Evolutionary conservation across 2,888 invertebrate species (phyloP), one percentile per base, ranked within the genome.

Genomic region (Eupithecia abbreviata): DNA sequence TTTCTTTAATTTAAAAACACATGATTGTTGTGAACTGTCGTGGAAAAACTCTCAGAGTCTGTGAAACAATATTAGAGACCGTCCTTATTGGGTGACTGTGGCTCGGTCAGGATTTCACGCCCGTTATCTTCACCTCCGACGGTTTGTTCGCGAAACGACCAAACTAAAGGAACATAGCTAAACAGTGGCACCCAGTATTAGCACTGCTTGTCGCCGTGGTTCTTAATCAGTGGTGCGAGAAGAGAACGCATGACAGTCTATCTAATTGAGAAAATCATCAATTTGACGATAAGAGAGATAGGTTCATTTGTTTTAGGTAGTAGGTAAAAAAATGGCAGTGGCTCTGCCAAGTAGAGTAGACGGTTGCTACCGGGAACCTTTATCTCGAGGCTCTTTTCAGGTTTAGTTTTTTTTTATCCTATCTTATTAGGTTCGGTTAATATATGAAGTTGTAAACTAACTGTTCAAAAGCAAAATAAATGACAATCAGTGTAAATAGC

Each of bases 191-290:
- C 18, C 62, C 30, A 62, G 62, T 30, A 70, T 71, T 71, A 73
- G 73, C 71, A 75, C 62, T 73, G 58, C 43, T 65, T 75, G 71
- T 45, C 75, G 68, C 67, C 7, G 72, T 75, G 71, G 77, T 78
- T 77, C 76, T 74, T 82, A 79, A 76, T 75, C 73, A 76, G 70
- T 79, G 75, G 75, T 62, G 80, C 73, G 79, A 72, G 76, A 80
- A 80, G 79, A 78, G 74, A 76, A 74, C 67, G 72, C 72, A 66
- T 66, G 78, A 74, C 74, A 74, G 72, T 76, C 78, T 76, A 49
- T 76, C 75, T 71, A 71, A 18, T 45, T 43, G 69, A 73, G 72
- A 72, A 66, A 42, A 66, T 15, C 66, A 66, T 66, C 42, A 62
- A 62, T 9, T 30, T 30, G 4, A 2, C 12, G 10, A 62, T 30